Conservation (phyloP, 2,888 invertebrate genomes). For the Muscina levida region DNA sequence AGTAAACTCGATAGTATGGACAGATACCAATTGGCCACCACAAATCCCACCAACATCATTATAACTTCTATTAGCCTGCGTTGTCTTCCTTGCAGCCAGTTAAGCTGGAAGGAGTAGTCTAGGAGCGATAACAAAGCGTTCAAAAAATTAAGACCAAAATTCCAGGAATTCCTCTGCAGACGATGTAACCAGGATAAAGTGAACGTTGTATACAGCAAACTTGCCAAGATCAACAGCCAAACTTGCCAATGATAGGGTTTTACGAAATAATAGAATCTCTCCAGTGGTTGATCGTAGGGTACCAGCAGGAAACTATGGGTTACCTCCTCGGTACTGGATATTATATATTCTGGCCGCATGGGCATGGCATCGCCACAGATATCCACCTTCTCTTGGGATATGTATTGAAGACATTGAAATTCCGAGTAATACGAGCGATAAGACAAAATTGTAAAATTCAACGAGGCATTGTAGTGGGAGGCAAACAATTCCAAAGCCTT, state of each 20-base stretch:
- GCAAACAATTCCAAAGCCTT: constrained; percentile 44
- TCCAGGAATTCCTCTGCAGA: constrained; percentile 42
- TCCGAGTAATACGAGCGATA: neutral
- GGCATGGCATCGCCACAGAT: constrained; percentile 57
- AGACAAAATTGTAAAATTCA: constrained; percentile 18
- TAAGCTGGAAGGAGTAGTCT: constrained; percentile 40
- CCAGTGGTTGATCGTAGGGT: constrained; percentile 42
- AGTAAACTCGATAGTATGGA: constrained; percentile 49
- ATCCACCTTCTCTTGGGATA: constrained; percentile 16
- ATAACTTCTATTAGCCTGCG: constrained; percentile 34
- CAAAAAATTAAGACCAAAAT: constrained; percentile 15
- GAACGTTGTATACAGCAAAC: constrained; percentile 28
- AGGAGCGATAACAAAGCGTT: constrained; percentile 29
- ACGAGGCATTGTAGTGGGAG: constrained; percentile 45
- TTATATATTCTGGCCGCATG: neutral
- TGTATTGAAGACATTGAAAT: constrained; percentile 36
- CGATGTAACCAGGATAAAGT: constrained; percentile 43
- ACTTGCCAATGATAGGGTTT: constrained; percentile 49
- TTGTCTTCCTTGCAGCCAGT: constrained; percentile 1
- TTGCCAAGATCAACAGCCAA: constrained; percentile 6
- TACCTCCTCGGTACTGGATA: constrained; percentile 19
- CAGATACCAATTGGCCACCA: constrained; percentile 59
- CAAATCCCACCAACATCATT: constrained; percentile 48
- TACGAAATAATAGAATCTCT: constrained; percentile 44
- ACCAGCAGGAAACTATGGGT: constrained; percentile 42